Evolutionary conservation across 2,113 vertebrate genomes (phyloP), one percentile per base, ranked within the genome.

Genomic region (Ammodytes marinus): DNA sequence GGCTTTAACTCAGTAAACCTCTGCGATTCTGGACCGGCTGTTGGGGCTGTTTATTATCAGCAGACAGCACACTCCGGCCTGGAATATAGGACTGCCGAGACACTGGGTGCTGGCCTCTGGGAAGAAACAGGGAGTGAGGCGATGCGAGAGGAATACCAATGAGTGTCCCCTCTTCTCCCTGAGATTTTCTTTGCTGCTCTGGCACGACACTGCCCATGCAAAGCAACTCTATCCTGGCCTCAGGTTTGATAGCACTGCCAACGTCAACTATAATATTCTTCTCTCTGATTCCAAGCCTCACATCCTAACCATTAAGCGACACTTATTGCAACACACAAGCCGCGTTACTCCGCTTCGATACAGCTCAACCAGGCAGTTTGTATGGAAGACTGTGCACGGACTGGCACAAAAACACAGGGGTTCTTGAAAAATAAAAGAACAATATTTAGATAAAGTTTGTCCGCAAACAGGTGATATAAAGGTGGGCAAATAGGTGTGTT

Each of bases 121-220:
- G 83, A 77, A 69, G 87, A 87, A 89, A 89, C 85, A 59, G 80
- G 82, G 76, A 90, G 84, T n/a, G 53, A 79, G 80, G 65, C 46
- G 40, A 87, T 65, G 53, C 60, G 61, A 84, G 52, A 82, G 27
- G 94, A 94, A 95, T 95, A 90, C 91, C 93, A 94, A 95, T 95
- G 90, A 95, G 88, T 19, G 50, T 70, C 74, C 59, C 76, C 77
- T 80, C 77, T 87, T 59, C 65, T 78, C 61, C 68, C 65, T 15
- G 50, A 89, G 88, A 85, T 91, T 90, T 85, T 47, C 88, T 92
- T 91, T 88, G 71, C 66, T 7, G 14, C 70, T 79, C 74, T 57
- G 72, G 69, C 75, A 85, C 75, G 85, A 58, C 69, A 49, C 40
- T 19, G 35, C 67, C 77, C 27, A 64, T 58, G 77, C 71, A 79